phyloP scores from a whole-genome alignment of 30 jellyfish, hydroid and myxozoan species.

The Aurelia aurita region DNA sequence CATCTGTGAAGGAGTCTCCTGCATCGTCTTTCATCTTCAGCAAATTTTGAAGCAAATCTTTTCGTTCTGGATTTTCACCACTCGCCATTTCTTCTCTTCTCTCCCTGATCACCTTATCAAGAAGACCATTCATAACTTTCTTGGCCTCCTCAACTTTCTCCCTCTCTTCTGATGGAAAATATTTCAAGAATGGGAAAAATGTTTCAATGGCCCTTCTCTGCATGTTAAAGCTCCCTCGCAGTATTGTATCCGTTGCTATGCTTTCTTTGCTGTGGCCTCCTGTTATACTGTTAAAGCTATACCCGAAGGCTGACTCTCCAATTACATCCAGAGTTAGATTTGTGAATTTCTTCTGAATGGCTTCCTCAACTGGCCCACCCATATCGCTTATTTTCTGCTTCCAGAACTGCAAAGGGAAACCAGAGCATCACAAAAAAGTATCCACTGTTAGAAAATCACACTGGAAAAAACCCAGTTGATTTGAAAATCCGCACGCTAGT shows the following conservation, averaged over 20 bases:
- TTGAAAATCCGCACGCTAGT: no score
- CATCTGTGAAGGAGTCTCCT: not conserved
- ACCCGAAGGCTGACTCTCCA: slow-evolving; percentile 51
- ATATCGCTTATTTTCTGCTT: not conserved
- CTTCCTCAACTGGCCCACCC: slow-evolving; percentile 7
- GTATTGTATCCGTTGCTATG: slow-evolving; percentile 29
- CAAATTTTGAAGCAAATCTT: slow-evolving; percentile 5
- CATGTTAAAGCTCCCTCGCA: slow-evolving; percentile 20
- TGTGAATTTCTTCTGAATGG: slow-evolving; percentile 25
- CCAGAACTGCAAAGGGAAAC: slow-evolving; percentile 22
- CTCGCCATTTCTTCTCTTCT: slow-evolving; percentile 16
- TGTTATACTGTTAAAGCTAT: slow-evolving; percentile 12
- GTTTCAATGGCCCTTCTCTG: slow-evolving; percentile 20
- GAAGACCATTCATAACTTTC: not conserved
- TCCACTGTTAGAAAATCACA: no score
- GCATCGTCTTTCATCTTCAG: slow-evolving; percentile 12
- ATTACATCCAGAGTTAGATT: slow-evolving; percentile 40
- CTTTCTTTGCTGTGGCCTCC: slow-evolving; percentile 34
- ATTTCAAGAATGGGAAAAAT: slow-evolving; percentile 21
- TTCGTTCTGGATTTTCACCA: slow-evolving; percentile 1
- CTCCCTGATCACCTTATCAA: slow-evolving; percentile 16
- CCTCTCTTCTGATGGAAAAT: slow-evolving; percentile 7
- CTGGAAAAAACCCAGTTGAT: no score
- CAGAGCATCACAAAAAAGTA: no score
- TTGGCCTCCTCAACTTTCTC: slow-evolving; percentile 8